A percentile compares a stretch with the other conserved stretches of the same genome.
phyloP scores from a whole-genome alignment of 1,140 invertebrate genomes.

The Solen grandis region DNA sequence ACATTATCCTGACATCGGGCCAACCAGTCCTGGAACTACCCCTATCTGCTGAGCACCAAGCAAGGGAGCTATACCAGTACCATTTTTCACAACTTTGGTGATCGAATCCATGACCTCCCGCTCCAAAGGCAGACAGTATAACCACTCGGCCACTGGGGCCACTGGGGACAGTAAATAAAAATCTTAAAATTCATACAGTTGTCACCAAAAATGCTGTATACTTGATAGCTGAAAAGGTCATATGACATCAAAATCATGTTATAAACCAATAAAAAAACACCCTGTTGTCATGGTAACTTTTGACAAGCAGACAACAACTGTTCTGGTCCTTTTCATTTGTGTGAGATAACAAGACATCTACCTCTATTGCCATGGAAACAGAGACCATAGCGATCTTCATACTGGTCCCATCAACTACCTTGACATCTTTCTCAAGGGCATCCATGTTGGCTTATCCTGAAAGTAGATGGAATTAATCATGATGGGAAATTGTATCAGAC shows the following conservation, averaged over 20 bases:
- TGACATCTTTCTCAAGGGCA: slow-evolving; percentile 86
- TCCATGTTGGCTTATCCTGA: slow-evolving; percentile 82
- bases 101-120: too few species aligned
- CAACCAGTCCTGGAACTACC: too few species aligned
- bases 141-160: too few species aligned
- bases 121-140: too few species aligned
- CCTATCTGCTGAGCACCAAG: too few species aligned
- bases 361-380: slow-evolving; percentile 83
- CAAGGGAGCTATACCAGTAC: too few species aligned
- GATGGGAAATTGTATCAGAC: too few species aligned
- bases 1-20: too few species aligned
- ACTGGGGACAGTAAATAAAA: too few species aligned
- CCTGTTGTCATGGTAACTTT: neutral
- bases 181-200: too few species aligned
- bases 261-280: neutral
- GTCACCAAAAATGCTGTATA: neutral
- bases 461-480: too few species aligned
- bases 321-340: neutral
- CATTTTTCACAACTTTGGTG: too few species aligned
- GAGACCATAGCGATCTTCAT: slow-evolving; percentile 83
- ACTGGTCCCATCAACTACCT: slow-evolving; percentile 81
- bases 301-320: neutral
- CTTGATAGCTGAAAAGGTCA: neutral
- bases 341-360: slow-evolving; percentile 52
- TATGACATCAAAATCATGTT: neutral